Percentiles rank a stretch among this genome's conserved stretches.
Conservation (phyloP, 2,888 invertebrate species). For the Drosophila leonis region DNA sequence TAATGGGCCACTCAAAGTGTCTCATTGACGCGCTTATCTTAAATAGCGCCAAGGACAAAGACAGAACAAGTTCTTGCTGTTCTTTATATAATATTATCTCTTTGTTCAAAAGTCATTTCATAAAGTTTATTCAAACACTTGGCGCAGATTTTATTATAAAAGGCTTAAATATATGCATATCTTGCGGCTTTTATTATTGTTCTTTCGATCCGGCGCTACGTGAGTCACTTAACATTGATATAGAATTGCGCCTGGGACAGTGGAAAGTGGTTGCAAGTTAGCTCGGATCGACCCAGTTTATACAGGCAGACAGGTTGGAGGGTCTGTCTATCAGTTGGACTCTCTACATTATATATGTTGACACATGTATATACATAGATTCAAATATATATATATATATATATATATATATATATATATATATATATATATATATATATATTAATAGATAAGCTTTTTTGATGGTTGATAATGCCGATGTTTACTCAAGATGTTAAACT, state of each 20-base stretch:
- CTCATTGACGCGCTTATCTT: conserved; percentile 20
- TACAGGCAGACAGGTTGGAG: conserved; percentile 60
- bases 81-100: conserved; percentile 7
- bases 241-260: conserved; percentile 4
- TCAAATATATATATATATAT: conserved; percentile 3
- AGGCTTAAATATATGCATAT: conserved; percentile 11
- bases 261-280: conserved; percentile 19
- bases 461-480: conserved; percentile 42
- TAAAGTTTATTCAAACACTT: conserved; percentile 36
- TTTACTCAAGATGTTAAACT: conserved; percentile 35
- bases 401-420: conserved; percentile 14
- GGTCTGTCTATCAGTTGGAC: conserved; percentile 32
- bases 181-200: conserved; percentile 4
- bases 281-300: conserved; percentile 59
- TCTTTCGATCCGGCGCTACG: conserved; percentile 19
- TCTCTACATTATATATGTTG: conserved; percentile 17
- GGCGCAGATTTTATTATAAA: conserved; percentile 12
- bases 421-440: conserved; percentile 1
- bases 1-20: conserved; percentile 12
- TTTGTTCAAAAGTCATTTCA: conserved; percentile 17
- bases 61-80: conserved; percentile 13
- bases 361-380: conserved; percentile 10
- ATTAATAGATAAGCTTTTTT: conserved; percentile 45
- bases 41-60: conserved; percentile 15
- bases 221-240: conserved; percentile 47